These are phyloP conservation scores for Dipodomys merriami DNA, from an alignment of 2,113 vertebrate genomes.

Conservation along the genomic window DNA sequence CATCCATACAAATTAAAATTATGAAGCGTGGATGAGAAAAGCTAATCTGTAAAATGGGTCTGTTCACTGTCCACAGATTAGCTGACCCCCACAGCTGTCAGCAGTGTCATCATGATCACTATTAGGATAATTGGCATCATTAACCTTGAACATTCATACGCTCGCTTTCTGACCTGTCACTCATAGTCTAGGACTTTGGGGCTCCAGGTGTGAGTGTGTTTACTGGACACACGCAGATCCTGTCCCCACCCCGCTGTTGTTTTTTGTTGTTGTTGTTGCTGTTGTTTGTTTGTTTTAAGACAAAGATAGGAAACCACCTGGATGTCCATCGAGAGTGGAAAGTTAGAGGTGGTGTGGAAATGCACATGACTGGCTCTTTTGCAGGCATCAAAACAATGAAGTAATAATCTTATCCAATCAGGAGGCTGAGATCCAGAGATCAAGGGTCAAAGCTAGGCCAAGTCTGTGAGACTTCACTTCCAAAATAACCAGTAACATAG, in stretches of 20 bases:
- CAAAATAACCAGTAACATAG: too few species aligned
- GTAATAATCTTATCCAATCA: too few species aligned
- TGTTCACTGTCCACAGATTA: too few species aligned
- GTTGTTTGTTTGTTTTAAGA: not conserved
- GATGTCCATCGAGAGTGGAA: not conserved
- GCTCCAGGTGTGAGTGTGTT: not conserved
- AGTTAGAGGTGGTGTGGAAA: not conserved
- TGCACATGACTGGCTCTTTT: accelerated
- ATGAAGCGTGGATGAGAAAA: not conserved
- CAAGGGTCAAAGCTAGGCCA: too few species aligned
- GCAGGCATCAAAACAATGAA: not conserved
- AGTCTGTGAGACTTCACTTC: too few species aligned
- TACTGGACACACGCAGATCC: not conserved
- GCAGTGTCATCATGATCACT: not conserved
- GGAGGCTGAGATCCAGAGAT: too few species aligned
- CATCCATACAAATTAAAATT: not conserved
- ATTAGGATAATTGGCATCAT: not conserved
- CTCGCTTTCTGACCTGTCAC: not conserved
- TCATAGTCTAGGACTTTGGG: not conserved
- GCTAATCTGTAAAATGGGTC: not conserved
- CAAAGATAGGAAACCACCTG: not conserved
- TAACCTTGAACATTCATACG: not conserved
- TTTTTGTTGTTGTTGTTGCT: too few species aligned
- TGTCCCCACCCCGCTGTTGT: not conserved
- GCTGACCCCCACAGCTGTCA: not conserved